Evolutionary conservation across 2,888 invertebrate genomes (phyloP).

Genomic region (Eristalinus sepulchralis): DNA sequence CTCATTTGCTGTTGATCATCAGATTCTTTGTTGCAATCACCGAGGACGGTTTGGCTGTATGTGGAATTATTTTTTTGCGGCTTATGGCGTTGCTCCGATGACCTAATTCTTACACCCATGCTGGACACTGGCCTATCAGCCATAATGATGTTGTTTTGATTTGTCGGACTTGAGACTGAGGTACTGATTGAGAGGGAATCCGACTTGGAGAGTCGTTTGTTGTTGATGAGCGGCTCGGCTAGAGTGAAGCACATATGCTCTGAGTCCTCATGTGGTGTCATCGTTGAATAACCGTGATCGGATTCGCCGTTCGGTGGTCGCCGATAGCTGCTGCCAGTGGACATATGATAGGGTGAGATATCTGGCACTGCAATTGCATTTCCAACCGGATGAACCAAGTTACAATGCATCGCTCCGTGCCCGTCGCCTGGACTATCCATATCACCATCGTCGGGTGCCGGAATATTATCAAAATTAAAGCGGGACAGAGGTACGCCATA

Average conservation of each 20-base stretch:
- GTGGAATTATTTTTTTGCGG: slow-evolving; percentile 74
- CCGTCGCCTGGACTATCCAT: slow-evolving; percentile 82
- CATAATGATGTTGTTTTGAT: slow-evolving; percentile 65
- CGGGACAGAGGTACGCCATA: slow-evolving; percentile 88
- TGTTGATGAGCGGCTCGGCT: slow-evolving; percentile 84
- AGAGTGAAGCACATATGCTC: slow-evolving; percentile 90
- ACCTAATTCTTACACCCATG: slow-evolving; percentile 76
- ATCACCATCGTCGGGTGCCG: slow-evolving; percentile 78
- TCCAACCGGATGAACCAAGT: slow-evolving; percentile 84
- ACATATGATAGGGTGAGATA: slow-evolving; percentile 93
- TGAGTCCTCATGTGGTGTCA: slow-evolving; percentile 95
- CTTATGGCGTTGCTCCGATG: slow-evolving; percentile 76
- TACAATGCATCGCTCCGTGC: slow-evolving; percentile 82
- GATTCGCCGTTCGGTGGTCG: slow-evolving; percentile 86
- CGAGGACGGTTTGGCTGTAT: slow-evolving; percentile 76
- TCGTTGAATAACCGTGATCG: slow-evolving; percentile 97
- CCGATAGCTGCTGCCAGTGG: slow-evolving; percentile 85
- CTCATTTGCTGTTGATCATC: slow-evolving; percentile 62
- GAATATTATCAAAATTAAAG: slow-evolving; percentile 87
- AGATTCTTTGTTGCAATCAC: slow-evolving; percentile 56
- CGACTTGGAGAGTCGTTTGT: slow-evolving; percentile 82
- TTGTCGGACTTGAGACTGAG: slow-evolving; percentile 81
- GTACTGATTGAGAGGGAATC: slow-evolving; percentile 83
- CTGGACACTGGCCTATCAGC: slow-evolving; percentile 46
- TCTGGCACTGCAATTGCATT: slow-evolving; percentile 84